phyloP scores from a whole-genome alignment of 2,888 invertebrate species.

The Cynaeus angustus region DNA sequence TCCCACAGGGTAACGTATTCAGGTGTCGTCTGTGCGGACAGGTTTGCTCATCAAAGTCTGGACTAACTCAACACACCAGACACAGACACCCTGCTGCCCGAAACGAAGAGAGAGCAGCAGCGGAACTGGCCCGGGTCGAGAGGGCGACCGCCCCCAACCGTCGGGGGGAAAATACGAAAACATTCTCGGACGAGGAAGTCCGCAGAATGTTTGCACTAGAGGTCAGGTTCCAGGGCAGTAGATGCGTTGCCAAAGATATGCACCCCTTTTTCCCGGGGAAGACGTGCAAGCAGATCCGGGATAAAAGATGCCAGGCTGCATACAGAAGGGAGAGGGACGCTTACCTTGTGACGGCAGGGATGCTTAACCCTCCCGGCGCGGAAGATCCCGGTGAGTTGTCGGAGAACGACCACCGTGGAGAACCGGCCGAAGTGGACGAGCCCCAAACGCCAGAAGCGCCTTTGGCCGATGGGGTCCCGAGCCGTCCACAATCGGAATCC shows the following conservation, averaged over 20 bases:
- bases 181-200: neutral
- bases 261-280: constrained; percentile 3
- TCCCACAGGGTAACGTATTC: neutral
- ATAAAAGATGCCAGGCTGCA: constrained; percentile 27
- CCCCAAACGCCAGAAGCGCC: constrained; percentile 10
- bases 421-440: constrained; percentile 5
- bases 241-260: constrained; percentile 32
- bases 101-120: constrained; percentile 38
- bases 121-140: neutral
- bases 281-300: constrained; percentile 48
- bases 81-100: constrained; percentile 23
- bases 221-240: constrained; percentile 1
- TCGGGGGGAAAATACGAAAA: constrained; percentile 10
- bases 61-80: constrained; percentile 35
- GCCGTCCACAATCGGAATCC: neutral
- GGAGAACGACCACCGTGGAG: neutral
- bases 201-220: constrained; percentile 26
- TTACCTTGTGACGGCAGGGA: constrained; percentile 6
- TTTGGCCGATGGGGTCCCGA: neutral
- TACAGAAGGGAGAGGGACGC: constrained; percentile 36
- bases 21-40: constrained; percentile 25
- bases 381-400: neutral
- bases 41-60: constrained; percentile 12
- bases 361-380: neutral
- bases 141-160: neutral